These are phyloP conservation scores for Argyresthia albistria DNA, from an alignment of 2,888 invertebrate species.

Conservation along the genomic window DNA sequence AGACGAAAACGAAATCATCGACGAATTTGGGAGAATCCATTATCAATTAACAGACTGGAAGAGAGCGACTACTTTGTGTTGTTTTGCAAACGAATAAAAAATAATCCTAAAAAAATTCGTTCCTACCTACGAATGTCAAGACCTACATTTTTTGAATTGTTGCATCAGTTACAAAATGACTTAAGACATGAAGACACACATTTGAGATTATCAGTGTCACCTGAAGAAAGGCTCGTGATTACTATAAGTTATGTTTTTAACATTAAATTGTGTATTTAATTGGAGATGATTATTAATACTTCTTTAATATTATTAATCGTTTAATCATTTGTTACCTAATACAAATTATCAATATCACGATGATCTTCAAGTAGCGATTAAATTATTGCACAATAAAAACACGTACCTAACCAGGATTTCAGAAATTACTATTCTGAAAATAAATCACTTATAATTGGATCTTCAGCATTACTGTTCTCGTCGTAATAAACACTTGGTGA, in stretches of 20 bases:
- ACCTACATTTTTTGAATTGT: conserved; percentile 5
- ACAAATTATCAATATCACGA: too few species aligned
- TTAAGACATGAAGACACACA: not conserved
- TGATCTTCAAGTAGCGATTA: conserved; percentile 1
- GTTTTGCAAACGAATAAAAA: not conserved
- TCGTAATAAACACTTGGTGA: conserved; percentile 16
- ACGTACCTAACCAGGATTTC: conserved; percentile 1
- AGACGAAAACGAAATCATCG: conserved; percentile 5
- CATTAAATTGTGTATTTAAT: too few species aligned
- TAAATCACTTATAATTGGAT: conserved; percentile 15
- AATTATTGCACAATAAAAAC: conserved; percentile 11
- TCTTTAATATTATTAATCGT: too few species aligned
- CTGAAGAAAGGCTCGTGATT: conserved; percentile 3
- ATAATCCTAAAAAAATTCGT: not conserved
- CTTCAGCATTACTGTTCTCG: conserved; percentile 15
- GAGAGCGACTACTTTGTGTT: not conserved
- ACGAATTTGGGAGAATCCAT: conserved; percentile 4
- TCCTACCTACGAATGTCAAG: conserved; percentile 2
- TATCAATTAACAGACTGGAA: conserved; percentile 1
- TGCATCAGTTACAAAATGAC: conserved; percentile 4
- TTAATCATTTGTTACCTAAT: too few species aligned
- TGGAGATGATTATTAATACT: too few species aligned
- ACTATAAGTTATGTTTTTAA: not conserved
- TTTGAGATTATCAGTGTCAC: conserved; percentile 1
- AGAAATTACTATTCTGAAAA: conserved; percentile 11